A percentile compares a stretch with the other conserved stretches of the same genome.
These are phyloP conservation scores for Oenanthe melanoleuca DNA, from an alignment of 2,113 vertebrate species.

Conservation along the genomic window DNA sequence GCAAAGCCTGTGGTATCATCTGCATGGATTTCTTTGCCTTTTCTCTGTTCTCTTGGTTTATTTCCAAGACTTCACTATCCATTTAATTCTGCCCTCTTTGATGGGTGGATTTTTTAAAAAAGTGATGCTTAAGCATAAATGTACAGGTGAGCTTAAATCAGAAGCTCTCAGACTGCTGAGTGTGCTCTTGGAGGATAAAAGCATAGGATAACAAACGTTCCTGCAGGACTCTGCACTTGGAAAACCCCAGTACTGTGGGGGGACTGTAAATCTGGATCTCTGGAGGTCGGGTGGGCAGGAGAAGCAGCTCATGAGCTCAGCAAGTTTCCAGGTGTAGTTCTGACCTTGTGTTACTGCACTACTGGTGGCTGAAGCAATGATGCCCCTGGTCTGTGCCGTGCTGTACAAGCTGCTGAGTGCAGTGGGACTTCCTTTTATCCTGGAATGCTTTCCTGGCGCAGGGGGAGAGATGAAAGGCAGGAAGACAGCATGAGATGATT, in stretches of 20 bases:
- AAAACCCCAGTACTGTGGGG: accelerated
- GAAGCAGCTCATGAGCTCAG: background rate
- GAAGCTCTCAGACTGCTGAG: background rate
- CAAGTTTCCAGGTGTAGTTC: background rate
- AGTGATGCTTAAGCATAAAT: background rate
- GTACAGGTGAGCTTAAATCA: background rate
- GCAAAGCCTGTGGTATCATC: background rate
- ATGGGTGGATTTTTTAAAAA: background rate
- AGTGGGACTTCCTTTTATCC: background rate
- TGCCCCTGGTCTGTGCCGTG: background rate
- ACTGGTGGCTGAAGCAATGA: accelerated
- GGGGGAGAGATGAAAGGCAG: background rate
- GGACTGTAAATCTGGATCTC: background rate
- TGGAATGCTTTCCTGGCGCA: accelerated
- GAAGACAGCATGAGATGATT: background rate
- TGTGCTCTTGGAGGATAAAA: background rate
- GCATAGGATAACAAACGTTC: accelerated
- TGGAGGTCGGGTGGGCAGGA: background rate
- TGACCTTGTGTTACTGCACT: accelerated
- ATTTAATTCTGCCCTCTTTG: background rate
- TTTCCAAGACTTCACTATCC: background rate
- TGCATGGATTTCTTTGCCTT: background rate
- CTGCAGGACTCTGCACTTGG: background rate
- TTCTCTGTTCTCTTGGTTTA: background rate
- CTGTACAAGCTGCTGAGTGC: background rate